Conservation (phyloP, 2,797 vertebrate genomes). For the Lacerta bilineata region DNA sequence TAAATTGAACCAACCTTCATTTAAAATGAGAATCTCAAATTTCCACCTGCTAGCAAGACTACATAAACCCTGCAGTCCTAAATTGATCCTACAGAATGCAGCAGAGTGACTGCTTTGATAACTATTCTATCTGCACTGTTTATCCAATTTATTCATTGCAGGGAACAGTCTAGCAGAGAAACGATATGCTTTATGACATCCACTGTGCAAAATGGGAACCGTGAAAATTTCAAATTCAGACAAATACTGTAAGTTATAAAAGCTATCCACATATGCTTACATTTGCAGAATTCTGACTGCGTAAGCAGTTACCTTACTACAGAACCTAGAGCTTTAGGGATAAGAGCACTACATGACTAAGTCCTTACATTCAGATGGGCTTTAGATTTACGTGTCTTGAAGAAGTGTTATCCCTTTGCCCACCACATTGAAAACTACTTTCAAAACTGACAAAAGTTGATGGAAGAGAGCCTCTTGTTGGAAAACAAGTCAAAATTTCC, state of each 20-base stretch:
- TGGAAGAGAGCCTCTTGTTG: background rate
- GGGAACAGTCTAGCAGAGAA: background rate
- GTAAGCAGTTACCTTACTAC: background rate
- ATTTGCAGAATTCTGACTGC: background rate
- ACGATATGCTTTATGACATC: background rate
- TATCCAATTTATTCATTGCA: background rate
- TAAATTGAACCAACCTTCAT: background rate
- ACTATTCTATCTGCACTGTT: background rate
- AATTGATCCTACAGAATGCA: background rate
- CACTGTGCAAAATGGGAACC: background rate
- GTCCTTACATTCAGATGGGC: background rate
- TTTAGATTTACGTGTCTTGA: background rate
- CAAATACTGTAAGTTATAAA: background rate
- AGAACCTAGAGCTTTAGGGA: background rate
- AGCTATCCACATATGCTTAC: background rate
- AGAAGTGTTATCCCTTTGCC: background rate
- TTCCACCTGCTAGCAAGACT: slow-evolving; percentile 18
- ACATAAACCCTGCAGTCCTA: background rate
- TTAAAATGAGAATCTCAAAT: slow-evolving; percentile 36
- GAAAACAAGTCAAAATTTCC: background rate
- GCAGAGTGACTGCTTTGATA: slow-evolving; percentile 20
- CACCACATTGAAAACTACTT: background rate
- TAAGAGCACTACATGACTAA: background rate
- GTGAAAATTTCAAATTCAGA: background rate
- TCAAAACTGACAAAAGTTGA: background rate